Evolutionary conservation across 2,888 invertebrate species (phyloP), one percentile per base, ranked within the genome.

Genomic region (Eupithecia vulgata): DNA sequence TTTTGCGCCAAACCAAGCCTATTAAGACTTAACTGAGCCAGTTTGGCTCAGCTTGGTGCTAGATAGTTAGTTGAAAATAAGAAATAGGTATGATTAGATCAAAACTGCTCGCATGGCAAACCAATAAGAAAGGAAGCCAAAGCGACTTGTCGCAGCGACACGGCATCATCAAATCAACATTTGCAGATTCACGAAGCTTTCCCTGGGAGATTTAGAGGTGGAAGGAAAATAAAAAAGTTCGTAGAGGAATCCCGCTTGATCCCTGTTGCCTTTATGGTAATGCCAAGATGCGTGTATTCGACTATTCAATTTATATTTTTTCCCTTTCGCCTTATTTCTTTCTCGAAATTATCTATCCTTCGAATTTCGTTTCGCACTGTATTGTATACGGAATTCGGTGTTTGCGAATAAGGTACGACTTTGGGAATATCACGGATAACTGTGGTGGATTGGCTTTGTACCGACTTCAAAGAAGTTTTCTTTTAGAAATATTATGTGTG

Each of bases 151-250:
- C 76, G 71, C 82, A 76, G 79, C 83, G 83, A 83, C 86, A 81
- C 84, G 82, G 84, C 86, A 94, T 94, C 94, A 94, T 94, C 94
- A 94, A 94, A 94, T 94, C 94, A 94, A 92, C 94, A 94, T 94
- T 94, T 94, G 94, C 94, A 94, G 94, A 95, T 94, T 94, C 92
- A 90, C 94, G 93, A 89, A 92, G 93, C 93, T 94, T 94, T 94
- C 90, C 90, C 89, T 86, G 88, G 84, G 92, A 94, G 94, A 94
- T 94, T 94, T 94, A 94, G 94, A 94, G 93, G 94, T 94, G 91
- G 93, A 92, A 92, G 92, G 93, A 94, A 94, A 94, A 94, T 94
- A 94, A 94, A 94, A 94, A 94, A 94, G 93, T 94, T 94, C 93
- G 91, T 93, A 92, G 90, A 91, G 91, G 93, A 94, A 94, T 94